A percentile compares a stretch with the other conserved stretches of the same genome.
Conservation (phyloP, 2,113 vertebrate species). For the Numida meleagris region DNA sequence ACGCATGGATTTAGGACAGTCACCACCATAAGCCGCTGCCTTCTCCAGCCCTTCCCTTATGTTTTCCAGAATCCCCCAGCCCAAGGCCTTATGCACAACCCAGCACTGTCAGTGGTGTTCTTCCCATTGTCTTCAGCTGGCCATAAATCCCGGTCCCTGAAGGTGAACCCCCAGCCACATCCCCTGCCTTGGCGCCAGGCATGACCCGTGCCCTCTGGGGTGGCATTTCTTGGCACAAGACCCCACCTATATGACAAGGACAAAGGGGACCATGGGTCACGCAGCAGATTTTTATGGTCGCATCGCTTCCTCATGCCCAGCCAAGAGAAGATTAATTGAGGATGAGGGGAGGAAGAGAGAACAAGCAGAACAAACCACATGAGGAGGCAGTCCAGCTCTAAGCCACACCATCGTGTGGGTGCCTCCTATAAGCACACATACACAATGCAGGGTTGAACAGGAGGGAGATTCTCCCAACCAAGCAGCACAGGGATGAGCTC, state of each 20-base stretch:
- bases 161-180: background rate
- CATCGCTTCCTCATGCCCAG: background rate
- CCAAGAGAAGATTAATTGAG: background rate
- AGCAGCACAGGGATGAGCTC: background rate
- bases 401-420: background rate
- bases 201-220: background rate
- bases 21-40: background rate
- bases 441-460: accelerated
- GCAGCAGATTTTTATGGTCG: background rate
- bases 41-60: background rate
- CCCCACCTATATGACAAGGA: background rate
- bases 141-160: background rate
- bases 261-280: accelerated
- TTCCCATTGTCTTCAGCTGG: background rate
- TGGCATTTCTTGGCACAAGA: background rate
- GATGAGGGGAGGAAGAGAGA: background rate
- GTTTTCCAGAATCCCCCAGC: background rate
- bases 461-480: background rate
- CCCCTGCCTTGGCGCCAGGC: background rate
- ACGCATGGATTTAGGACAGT: accelerated
- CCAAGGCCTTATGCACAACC: background rate
- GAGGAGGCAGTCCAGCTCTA: background rate
- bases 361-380: background rate
- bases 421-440: background rate
- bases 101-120: background rate